Conservation (phyloP, 2,888 invertebrate species). For the Erannis defoliaria region DNA sequence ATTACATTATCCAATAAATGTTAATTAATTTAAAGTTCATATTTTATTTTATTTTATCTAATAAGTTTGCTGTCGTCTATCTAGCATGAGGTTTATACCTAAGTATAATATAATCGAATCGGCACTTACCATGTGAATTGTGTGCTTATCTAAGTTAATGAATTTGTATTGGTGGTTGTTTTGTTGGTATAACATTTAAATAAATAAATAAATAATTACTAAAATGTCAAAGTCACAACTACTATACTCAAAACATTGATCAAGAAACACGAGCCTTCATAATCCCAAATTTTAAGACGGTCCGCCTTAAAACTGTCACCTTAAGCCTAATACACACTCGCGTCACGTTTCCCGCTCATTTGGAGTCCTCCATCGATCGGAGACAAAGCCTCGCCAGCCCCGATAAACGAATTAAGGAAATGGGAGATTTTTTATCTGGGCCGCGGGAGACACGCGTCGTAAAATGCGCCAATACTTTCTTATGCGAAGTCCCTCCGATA, state of each 20-base stretch:
- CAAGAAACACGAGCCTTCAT: constrained; percentile 27
- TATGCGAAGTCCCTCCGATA: constrained; percentile 86
- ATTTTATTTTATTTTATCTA: too few species aligned
- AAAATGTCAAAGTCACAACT: not conserved
- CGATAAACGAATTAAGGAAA: constrained; percentile 87
- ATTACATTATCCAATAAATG: too few species aligned
- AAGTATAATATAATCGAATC: too few species aligned
- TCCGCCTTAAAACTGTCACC: constrained; percentile 65
- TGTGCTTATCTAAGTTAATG: too few species aligned
- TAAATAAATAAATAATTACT: too few species aligned
- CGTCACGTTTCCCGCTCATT: constrained; percentile 84
- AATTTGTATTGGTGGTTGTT: too few species aligned
- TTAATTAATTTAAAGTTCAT: too few species aligned
- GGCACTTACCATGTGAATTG: too few species aligned
- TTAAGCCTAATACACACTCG: constrained; percentile 82
- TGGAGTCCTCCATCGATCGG: constrained; percentile 84
- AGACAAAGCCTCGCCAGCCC: constrained; percentile 84
- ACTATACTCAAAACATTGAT: constrained; percentile 11
- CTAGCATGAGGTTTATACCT: too few species aligned
- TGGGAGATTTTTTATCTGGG: constrained; percentile 87
- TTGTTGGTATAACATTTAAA: too few species aligned
- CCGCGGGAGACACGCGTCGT: constrained; percentile 81
- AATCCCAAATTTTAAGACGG: constrained; percentile 44
- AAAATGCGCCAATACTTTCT: constrained; percentile 86
- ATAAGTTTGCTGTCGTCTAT: too few species aligned